Base-by-base conservation (phyloP, 2,797 vertebrate genomes). In the Danio albolineatus region DNA sequence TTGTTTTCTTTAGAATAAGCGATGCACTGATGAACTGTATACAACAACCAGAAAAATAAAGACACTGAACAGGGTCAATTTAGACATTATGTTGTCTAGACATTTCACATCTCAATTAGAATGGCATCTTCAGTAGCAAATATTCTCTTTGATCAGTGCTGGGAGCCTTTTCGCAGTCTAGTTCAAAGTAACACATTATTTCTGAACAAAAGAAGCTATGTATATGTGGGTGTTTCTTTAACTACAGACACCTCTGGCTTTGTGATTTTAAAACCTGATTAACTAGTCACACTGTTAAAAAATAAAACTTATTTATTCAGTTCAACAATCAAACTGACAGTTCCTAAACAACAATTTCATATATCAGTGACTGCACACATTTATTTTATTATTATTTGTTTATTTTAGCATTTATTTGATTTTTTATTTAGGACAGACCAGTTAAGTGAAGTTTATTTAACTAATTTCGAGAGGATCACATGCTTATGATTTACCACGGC, bases 81-180 rank as follows among this genome's bases (percentile, higher is more conserved):
- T 73, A 36, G 21, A 17, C 19, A 57, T 73, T 21, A 69, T 70
- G 17, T 44, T 14, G 17, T 19, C 43, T 38, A 48, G 16, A 73
- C 21, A 46, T 73, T 73, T 61, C 21, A 49, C 13, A 60, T 7
- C 28, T 75, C 36, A 62, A 39, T 51, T 64, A 53, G 12, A 75
- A 36, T n/a, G n/a, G 5, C 0, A 2, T 64, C 17, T 64, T 53
- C 38, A 64, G 9, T 65, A 64, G 38, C 39, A 43, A 53, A 64
- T 41, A 65, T 76, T 62, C 38, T 43, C 4, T 65, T 76, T 64
- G 57, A 74, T 74, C 57, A 39, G 46, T 14, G 46, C 2, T 19
- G 8, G 36, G 3, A 39, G 46, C 12, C 10, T 51, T 41, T 62
- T 19, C 48, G 28, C 46, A 38, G 9, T 16, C 9, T 51, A 38